These are phyloP conservation scores for Cataglyphis livida DNA, from an alignment of 2,888 invertebrate genomes.

Conservation along the genomic window DNA sequence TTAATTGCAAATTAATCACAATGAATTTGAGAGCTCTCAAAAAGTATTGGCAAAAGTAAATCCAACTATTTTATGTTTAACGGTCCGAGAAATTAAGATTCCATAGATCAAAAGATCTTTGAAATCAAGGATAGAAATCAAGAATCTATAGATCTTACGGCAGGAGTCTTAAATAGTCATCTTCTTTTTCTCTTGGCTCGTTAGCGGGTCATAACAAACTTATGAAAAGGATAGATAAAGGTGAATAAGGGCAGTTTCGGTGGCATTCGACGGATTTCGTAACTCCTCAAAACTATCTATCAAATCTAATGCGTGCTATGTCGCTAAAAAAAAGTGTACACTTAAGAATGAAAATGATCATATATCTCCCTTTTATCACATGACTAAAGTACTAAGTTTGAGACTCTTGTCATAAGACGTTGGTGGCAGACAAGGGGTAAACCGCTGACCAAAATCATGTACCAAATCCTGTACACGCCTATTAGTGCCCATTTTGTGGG, in stretches of 20 bases:
- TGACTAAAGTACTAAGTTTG: neutral
- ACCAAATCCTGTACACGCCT: no score
- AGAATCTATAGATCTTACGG: neutral
- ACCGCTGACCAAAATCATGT: no score
- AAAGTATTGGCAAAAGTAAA: neutral
- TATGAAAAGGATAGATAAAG: neutral
- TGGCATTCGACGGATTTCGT: no score
- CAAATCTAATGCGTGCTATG: neutral
- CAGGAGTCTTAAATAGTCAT: neutral
- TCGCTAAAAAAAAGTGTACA: neutral
- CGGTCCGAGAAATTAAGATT: neutral
- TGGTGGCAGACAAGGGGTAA: no score
- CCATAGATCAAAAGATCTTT: neutral
- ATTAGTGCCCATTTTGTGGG: no score
- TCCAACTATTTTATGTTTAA: slow-evolving; percentile 1
- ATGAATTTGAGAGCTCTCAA: neutral
- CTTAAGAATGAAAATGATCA: neutral
- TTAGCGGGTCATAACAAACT: neutral
- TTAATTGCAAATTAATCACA: neutral
- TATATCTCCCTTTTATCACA: neutral
- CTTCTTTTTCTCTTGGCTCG: neutral
- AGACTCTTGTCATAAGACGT: neutral
- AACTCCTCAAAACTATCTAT: no score
- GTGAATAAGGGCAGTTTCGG: no score
- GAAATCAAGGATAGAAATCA: neutral